These are phyloP conservation scores for Homarus gammarus DNA, from an alignment of 2,888 invertebrate species.

Conservation along the genomic window DNA sequence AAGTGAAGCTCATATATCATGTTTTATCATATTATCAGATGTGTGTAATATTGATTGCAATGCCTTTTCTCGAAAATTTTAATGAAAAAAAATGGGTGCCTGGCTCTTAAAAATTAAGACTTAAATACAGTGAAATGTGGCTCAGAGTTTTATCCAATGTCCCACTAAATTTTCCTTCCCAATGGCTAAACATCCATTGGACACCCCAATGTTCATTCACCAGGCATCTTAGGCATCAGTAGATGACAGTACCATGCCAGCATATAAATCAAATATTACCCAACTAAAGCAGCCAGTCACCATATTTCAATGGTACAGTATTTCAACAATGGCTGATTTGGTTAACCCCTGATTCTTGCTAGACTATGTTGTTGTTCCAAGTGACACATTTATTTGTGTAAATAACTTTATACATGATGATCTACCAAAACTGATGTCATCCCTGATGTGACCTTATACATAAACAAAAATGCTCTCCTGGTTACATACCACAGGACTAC, in stretches of 20 bases:
- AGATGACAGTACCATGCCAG: neutral
- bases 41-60: too few species aligned
- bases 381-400: neutral
- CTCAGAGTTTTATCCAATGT: too few species aligned
- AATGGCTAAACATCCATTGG: too few species aligned
- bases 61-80: too few species aligned
- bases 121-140: too few species aligned
- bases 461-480: neutral
- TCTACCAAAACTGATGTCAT: neutral
- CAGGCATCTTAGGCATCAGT: neutral
- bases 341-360: neutral
- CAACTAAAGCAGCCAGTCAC: neutral
- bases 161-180: too few species aligned
- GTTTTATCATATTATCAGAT: too few species aligned
- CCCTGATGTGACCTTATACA: neutral
- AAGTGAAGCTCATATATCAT: too few species aligned
- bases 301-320: neutral
- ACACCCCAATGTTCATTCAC: neutral
- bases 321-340: neutral
- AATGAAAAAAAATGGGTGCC: too few species aligned
- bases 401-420: neutral
- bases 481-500: conserved; percentile 6
- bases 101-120: too few species aligned
- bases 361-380: neutral
- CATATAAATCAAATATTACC: neutral